Evolutionary conservation across 2,888 invertebrate genomes (phyloP).

Genomic region (Athalia circularis): DNA sequence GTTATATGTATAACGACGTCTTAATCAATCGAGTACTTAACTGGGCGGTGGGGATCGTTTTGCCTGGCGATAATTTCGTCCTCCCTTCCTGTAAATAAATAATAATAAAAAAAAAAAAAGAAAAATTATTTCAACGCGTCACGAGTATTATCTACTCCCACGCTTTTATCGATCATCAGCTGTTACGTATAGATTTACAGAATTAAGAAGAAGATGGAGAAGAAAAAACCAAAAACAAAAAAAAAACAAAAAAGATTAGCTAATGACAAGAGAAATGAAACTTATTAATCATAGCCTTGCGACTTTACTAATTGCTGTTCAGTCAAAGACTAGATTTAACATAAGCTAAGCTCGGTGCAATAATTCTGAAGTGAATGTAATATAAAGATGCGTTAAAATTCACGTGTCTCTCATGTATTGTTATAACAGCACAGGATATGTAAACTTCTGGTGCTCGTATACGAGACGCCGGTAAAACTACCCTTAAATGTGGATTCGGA

Average conservation of each 20-base stretch:
- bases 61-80: constrained; percentile 28
- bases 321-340: constrained; percentile 57
- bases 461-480: constrained; percentile 6
- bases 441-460: constrained; percentile 5
- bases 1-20: background rate
- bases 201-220: background rate
- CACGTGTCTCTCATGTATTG: constrained; percentile 39
- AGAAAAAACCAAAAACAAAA: background rate
- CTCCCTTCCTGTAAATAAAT: constrained; percentile 35
- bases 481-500: background rate
- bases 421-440: constrained; percentile 9
- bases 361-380: constrained; percentile 52
- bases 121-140: constrained; percentile 25
- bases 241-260: background rate
- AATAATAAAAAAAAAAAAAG: background rate
- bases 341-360: constrained; percentile 60
- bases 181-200: constrained; percentile 37
- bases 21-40: constrained; percentile 38
- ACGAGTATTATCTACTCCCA: constrained; percentile 15
- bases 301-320: constrained; percentile 57
- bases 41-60: constrained; percentile 20
- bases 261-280: constrained; percentile 3
- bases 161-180: constrained; percentile 39
- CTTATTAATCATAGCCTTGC: constrained; percentile 55
- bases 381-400: constrained; percentile 36